These are phyloP conservation scores for Neogale vison DNA, from an alignment of 2,113 vertebrate genomes.

Conservation along the genomic window DNA sequence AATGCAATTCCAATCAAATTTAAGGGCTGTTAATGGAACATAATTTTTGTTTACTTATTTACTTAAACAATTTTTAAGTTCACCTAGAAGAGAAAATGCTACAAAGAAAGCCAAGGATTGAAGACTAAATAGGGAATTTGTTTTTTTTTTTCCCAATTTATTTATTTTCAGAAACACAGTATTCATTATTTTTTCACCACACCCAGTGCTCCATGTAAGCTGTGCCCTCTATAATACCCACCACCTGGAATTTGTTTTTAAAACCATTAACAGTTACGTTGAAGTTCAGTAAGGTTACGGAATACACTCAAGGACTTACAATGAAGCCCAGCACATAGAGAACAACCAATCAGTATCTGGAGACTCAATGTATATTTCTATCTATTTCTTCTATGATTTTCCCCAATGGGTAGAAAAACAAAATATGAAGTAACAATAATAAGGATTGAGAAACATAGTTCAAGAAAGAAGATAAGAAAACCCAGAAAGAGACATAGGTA, in stretches of 20 bases:
- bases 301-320: background rate
- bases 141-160: no score
- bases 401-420: background rate
- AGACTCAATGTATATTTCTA: background rate
- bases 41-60: conserved; percentile 22
- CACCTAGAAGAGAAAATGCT: background rate
- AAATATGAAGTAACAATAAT: conserved; percentile 1
- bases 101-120: background rate
- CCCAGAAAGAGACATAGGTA: background rate
- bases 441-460: background rate
- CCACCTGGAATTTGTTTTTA: background rate
- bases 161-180: no score
- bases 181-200: no score
- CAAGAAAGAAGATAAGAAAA: conserved; percentile 32
- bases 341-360: background rate
- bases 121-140: background rate
- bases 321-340: background rate
- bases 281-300: background rate
- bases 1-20: conserved; percentile 14
- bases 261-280: background rate
- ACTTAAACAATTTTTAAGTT: background rate
- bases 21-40: background rate
- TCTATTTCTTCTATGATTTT: background rate
- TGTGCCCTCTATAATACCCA: no score
- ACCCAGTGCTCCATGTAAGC: no score